A percentile compares a stretch with the other conserved stretches of the same genome.
phyloP scores from a whole-genome alignment of 2,797 vertebrate genomes.

The Pangasius krempfi region DNA sequence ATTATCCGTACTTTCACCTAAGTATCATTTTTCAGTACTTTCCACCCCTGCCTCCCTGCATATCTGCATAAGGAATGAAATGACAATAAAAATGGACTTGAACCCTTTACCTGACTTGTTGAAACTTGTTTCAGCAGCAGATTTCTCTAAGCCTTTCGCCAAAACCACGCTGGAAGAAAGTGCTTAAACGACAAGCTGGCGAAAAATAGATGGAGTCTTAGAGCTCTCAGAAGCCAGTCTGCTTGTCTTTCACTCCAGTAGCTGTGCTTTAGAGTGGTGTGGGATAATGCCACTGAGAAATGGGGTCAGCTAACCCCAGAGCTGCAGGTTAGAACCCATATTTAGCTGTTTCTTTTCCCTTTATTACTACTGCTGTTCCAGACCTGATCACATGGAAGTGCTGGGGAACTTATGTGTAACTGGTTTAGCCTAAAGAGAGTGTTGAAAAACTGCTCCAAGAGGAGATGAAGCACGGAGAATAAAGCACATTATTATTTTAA shows the following conservation, averaged over 20 bases:
- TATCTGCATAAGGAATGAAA: neutral
- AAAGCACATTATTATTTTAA: conserved; percentile 45
- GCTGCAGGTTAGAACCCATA: conserved; percentile 33
- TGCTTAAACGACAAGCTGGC: conserved; percentile 27
- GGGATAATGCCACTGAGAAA: conserved; percentile 40
- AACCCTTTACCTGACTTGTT: neutral
- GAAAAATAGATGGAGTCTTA: conserved; percentile 33
- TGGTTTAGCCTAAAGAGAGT: conserved; percentile 44
- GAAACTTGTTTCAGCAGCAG: neutral
- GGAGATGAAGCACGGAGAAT: conserved; percentile 42
- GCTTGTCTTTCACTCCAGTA: conserved; percentile 45
- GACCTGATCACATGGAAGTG: conserved; percentile 20
- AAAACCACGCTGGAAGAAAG: conserved; percentile 14
- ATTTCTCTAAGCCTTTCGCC: conserved; percentile 38
- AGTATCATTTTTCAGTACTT: neutral
- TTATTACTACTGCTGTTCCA: conserved; percentile 30
- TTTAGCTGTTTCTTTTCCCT: conserved; percentile 40
- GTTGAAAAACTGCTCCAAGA: conserved; percentile 41
- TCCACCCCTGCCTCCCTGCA: neutral
- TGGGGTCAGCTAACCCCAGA: conserved; percentile 29
- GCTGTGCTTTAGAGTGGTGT: conserved; percentile 24
- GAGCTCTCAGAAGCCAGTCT: conserved; percentile 26
- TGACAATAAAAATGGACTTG: neutral
- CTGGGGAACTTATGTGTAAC: conserved; percentile 36
- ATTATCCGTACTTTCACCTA: neutral